Evolutionary conservation across 2,888 invertebrate genomes (phyloP), one percentile per base, ranked within the genome.

Genomic region (Molorchus minor): DNA sequence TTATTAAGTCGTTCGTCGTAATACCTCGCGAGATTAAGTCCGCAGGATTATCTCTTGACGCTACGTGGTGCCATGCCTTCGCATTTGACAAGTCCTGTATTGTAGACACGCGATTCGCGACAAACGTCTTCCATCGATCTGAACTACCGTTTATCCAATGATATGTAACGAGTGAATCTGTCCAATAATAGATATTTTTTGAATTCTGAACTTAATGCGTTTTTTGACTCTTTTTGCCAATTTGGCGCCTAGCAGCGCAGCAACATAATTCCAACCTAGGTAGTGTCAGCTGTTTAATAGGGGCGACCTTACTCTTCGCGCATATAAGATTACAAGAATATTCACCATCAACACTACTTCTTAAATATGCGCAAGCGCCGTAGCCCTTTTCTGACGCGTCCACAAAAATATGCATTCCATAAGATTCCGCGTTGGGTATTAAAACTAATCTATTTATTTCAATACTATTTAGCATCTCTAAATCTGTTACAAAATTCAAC

Each of bases 181-280:
- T 35, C 35, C 20, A 35, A 35, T 46, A 44, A n/a, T 44, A 44
- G 4, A 1, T n/a, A 25, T 2, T 13, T 12, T 25, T 20, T 8
- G 8, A 43, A 13, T 1, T 25, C 15, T 43, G 25, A 25, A 12
- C 16, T 13, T 25, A 43, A 25, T 12, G 43, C 13, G 25, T n/a
- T n/a, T 43, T 43, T 25, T 43, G 13, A 43, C 16, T 30, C 16
- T 30, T 15, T 30, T 45, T 7, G 45, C 45, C 7, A 45, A n/a
- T 30, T 29, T 45, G 16, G 45, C 45, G 17, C 45, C 45, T 45
- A 45, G n/a, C 17, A 29, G 4, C n/a, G 45, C 45, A 10, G 45
- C 45, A 17, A n/a, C 45, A 45, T 10, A 45, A 30, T 17, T 45
- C 45, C 16, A 45, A n/a, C n/a, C 30, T 45, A n/a, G 45, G 45